These are phyloP conservation scores for Plotosus lineatus DNA, from an alignment of 2,113 vertebrate genomes.

Conservation along the genomic window DNA sequence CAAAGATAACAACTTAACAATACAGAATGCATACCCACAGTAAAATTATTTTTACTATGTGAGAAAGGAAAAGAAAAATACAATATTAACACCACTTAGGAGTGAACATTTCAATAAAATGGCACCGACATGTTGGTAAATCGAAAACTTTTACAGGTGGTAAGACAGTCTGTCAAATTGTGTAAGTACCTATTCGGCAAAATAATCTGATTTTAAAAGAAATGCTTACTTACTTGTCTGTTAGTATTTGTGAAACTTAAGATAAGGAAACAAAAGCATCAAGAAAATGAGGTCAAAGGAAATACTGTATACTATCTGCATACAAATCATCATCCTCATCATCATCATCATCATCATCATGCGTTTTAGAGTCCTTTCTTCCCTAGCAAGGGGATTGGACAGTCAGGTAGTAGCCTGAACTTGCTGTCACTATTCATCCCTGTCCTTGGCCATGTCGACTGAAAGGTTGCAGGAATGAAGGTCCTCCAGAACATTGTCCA, in stretches of 20 bases:
- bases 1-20: neutral
- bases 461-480: no score
- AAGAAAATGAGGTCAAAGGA: neutral
- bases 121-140: neutral
- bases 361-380: no score
- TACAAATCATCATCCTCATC: no score
- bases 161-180: conserved; percentile 30
- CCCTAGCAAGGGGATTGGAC: no score
- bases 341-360: no score
- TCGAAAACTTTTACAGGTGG: conserved; percentile 22
- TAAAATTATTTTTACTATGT: conserved; percentile 6
- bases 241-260: neutral
- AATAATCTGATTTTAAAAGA: conserved; percentile 25
- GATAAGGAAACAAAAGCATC: neutral
- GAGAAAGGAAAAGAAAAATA: conserved; percentile 19
- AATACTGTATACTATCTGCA: neutral
- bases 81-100: conserved; percentile 23
- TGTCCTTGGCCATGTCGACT: no score
- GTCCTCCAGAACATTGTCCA: no score
- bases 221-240: neutral
- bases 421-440: no score
- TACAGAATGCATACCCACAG: conserved; percentile 7
- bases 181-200: conserved; percentile 23
- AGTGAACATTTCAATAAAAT: conserved; percentile 16
- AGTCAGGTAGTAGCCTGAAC: no score